Evolutionary conservation across 2,113 vertebrate species (phyloP).

Genomic region (Morone chrysops): DNA sequence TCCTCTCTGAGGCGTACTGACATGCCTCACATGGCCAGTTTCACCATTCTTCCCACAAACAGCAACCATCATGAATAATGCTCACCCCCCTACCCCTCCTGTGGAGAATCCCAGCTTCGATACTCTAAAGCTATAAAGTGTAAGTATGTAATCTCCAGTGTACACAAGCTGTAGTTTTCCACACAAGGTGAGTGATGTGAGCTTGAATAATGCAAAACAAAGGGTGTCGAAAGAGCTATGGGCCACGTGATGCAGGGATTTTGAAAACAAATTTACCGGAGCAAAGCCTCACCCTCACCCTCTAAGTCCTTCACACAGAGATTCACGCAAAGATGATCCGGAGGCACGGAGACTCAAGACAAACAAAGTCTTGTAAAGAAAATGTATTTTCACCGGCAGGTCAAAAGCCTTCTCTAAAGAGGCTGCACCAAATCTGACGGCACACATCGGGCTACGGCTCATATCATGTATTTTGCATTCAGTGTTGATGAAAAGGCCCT

Average conservation of each 20-base stretch:
- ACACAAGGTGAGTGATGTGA: conserved; percentile 40
- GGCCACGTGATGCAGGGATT: conserved; percentile 16
- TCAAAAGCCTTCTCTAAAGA: conserved; percentile 25
- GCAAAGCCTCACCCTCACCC: conserved; percentile 9
- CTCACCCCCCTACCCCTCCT: neutral
- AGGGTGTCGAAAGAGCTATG: conserved; percentile 5
- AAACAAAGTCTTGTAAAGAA: conserved; percentile 17
- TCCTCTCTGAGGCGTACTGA: conserved; percentile 35
- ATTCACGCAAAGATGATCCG: neutral
- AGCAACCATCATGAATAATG: conserved; percentile 63
- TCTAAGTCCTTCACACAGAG: conserved; percentile 13
- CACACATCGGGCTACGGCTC: neutral
- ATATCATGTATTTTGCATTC: neutral
- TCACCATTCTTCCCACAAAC: conserved; percentile 40
- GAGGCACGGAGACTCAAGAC: conserved; percentile 15
- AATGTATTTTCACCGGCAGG: conserved; percentile 10
- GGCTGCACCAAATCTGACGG: neutral
- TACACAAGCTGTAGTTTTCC: conserved; percentile 32
- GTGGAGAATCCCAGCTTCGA: conserved; percentile 37
- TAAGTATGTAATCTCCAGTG: conserved; percentile 34
- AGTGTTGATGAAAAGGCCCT: conserved; percentile 6
- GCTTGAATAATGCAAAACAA: conserved; percentile 61
- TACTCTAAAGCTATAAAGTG: conserved; percentile 41
- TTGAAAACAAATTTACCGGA: conserved; percentile 20
- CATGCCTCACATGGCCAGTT: conserved; percentile 54